Percentiles rank a stretch among this genome's conserved stretches.
These are phyloP conservation scores for Limnothrissa miodon DNA, from an alignment of 2,113 vertebrate genomes.

Conservation along the genomic window DNA sequence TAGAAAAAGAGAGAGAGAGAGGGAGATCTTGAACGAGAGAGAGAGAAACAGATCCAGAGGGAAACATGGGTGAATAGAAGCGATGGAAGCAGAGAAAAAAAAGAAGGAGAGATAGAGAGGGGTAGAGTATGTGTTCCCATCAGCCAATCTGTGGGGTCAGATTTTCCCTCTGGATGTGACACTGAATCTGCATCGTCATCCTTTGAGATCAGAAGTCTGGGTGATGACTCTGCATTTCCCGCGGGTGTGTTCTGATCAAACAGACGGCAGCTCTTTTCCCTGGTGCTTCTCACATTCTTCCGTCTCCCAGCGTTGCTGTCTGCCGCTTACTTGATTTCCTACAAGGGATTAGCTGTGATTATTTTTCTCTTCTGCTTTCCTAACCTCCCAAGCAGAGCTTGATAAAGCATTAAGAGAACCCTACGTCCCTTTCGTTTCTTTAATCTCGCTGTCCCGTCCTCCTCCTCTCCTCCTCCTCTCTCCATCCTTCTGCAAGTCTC, in stretches of 20 bases:
- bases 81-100: neutral
- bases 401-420: conserved; percentile 41
- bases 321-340: conserved; percentile 31
- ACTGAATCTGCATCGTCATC: conserved; percentile 1
- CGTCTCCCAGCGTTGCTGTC: neutral
- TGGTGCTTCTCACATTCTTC: conserved; percentile 7
- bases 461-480: neutral
- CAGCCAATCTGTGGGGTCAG: neutral
- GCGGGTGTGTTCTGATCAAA: conserved; percentile 29
- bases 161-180: neutral
- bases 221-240: neutral
- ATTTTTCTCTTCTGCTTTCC: neutral
- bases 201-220: conserved; percentile 17
- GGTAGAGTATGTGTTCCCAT: neutral
- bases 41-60: neutral
- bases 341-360: conserved; percentile 40
- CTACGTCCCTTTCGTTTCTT: conserved; percentile 27
- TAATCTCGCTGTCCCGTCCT: conserved; percentile 26
- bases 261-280: conserved; percentile 14
- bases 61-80: neutral
- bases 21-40: neutral
- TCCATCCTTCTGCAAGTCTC: neutral
- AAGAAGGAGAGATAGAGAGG: neutral
- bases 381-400: conserved; percentile 18
- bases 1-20: neutral